Percentiles rank a stretch among this genome's conserved stretches.
phyloP scores from a whole-genome alignment of 2,888 invertebrate species.

The Lasioglossum villosulum region DNA sequence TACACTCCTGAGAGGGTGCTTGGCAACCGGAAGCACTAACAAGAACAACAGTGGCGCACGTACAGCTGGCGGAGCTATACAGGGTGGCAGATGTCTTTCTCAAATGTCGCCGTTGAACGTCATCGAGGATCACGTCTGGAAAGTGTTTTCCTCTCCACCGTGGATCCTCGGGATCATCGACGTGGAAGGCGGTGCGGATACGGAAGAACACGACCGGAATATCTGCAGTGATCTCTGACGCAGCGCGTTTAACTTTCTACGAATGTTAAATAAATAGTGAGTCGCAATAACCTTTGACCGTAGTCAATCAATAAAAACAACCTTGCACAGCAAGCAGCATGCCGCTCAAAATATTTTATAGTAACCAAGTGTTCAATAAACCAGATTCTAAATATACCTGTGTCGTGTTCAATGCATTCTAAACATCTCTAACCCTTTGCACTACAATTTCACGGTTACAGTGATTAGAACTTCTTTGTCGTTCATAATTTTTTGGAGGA shows the following conservation, averaged over 20 bases:
- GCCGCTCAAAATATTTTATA: neutral
- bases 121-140: constrained; percentile 58
- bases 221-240: constrained; percentile 39
- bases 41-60: constrained; percentile 56
- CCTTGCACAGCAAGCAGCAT: constrained; percentile 40
- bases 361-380: neutral
- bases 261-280: constrained; percentile 36
- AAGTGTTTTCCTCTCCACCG: constrained; percentile 55
- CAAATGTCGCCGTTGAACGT: constrained; percentile 67
- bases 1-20: constrained; percentile 66
- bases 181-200: constrained; percentile 43
- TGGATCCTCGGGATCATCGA: constrained; percentile 52
- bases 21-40: constrained; percentile 74
- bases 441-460: neutral
- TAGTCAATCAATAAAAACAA: constrained; percentile 24
- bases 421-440: neutral
- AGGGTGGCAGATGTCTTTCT: constrained; percentile 73
- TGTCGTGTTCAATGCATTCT: neutral
- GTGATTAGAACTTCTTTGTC: neutral
- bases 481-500: neutral
- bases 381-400: constrained; percentile 1
- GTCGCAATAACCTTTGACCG: constrained; percentile 30
- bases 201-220: constrained; percentile 21
- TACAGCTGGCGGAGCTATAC: constrained; percentile 66
- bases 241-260: constrained; percentile 12